A percentile compares a stretch with the other conserved stretches of the same genome.
Conservation (phyloP, 2,113 vertebrate species). For the Chaetops frenatus region DNA sequence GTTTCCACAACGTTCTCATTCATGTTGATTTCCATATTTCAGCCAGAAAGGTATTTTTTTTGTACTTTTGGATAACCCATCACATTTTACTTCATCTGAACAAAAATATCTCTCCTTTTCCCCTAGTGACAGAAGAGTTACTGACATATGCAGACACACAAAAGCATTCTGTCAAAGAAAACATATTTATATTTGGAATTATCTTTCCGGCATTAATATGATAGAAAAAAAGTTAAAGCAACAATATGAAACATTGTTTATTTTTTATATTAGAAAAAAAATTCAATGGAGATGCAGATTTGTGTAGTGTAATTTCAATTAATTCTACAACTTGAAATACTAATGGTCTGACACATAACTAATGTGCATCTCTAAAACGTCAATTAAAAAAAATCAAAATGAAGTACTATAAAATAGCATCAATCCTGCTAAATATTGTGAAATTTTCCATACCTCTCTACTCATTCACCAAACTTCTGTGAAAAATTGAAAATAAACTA, state of each 20-base stretch:
- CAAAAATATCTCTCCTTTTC: not conserved
- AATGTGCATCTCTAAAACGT: not conserved
- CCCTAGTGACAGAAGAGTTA: not conserved
- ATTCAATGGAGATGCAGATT: not conserved
- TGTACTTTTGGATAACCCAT: not conserved
- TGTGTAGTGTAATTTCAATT: not conserved
- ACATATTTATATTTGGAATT: not conserved
- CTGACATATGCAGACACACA: not conserved
- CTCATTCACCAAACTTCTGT: not conserved
- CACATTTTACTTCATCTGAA: not conserved
- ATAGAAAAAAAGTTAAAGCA: not conserved
- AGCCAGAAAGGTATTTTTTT: not conserved
- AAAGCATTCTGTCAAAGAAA: not conserved
- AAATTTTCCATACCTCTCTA: not conserved
- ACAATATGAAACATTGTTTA: not conserved
- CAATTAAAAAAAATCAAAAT: not conserved
- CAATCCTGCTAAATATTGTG: not conserved
- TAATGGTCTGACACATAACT: not conserved
- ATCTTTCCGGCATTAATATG: not conserved
- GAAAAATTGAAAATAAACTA: not conserved
- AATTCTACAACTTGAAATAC: not conserved
- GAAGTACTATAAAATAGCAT: not conserved
- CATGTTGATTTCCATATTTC: not conserved
- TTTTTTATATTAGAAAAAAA: not conserved
- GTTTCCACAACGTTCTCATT: not conserved